phyloP scores from a whole-genome alignment of 2,113 vertebrate species.

The Panurus biarmicus region DNA sequence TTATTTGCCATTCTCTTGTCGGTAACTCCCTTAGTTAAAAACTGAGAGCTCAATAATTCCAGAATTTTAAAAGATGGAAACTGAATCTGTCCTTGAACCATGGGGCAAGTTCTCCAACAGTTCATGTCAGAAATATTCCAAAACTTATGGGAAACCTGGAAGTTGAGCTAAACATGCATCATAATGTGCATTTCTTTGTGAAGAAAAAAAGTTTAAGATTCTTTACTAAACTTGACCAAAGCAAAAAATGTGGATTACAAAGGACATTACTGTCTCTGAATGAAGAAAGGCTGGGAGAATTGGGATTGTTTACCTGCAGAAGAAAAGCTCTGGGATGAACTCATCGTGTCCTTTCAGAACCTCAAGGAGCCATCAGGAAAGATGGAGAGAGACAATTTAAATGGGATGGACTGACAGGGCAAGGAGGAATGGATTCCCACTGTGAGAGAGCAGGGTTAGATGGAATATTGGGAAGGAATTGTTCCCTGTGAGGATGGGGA shows the following conservation, averaged over 20 bases:
- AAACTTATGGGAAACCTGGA: background rate
- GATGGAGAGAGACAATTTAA: background rate
- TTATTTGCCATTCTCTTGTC: background rate
- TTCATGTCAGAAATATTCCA: background rate
- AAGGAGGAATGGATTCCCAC: background rate
- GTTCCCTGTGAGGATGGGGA: rapidly evolving
- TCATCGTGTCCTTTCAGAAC: background rate
- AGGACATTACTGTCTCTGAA: background rate
- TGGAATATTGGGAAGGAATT: background rate
- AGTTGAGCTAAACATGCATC: background rate
- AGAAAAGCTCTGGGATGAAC: background rate
- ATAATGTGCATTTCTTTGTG: background rate
- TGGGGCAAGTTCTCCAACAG: background rate
- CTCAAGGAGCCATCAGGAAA: background rate
- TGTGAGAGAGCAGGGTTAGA: rapidly evolving
- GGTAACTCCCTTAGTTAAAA: background rate
- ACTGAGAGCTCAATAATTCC: background rate
- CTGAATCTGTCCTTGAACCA: background rate
- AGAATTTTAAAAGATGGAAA: background rate
- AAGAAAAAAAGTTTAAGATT: background rate
- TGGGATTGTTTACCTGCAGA: background rate
- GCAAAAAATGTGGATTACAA: background rate
- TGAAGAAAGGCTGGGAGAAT: background rate
- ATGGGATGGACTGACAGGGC: too few relatives aligned
- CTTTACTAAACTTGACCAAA: background rate